Percentiles rank a stretch among this genome's conserved stretches.
Evolutionary conservation across 1,140 invertebrate genomes (phyloP).

Genomic region (Eumeta japonica): DNA sequence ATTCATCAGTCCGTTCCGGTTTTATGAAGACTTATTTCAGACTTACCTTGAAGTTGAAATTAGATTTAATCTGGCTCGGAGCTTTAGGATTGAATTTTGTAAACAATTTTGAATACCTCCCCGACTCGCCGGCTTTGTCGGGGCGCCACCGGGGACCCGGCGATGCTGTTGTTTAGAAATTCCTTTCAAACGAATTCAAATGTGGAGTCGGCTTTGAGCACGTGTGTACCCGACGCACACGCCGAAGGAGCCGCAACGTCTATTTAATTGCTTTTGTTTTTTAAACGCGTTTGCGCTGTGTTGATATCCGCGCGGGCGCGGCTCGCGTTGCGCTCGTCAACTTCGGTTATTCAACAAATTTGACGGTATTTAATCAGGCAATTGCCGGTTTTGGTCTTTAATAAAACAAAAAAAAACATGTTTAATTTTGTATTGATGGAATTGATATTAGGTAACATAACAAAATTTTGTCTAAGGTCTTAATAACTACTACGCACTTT

Average conservation of each 20-base stretch:
- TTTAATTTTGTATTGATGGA: too few relatives aligned
- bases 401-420: too few relatives aligned
- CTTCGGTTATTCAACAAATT: too few relatives aligned
- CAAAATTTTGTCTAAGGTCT: too few relatives aligned
- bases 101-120: conserved; percentile 57
- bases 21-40: conserved; percentile 58
- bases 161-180: conserved; percentile 46
- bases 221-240: conserved; percentile 24
- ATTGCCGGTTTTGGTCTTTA: too few relatives aligned
- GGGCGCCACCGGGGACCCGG: conserved; percentile 51
- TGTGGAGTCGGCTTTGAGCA: conserved; percentile 39
- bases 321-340: too few relatives aligned
- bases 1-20: conserved; percentile 33
- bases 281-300: too few relatives aligned
- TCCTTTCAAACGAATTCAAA: conserved; percentile 49
- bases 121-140: conserved; percentile 53
- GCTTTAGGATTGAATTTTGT: conserved; percentile 58
- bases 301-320: too few relatives aligned
- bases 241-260: conserved; percentile 22
- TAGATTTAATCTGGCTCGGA: conserved; percentile 57
- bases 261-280: conserved; percentile 37
- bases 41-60: conserved; percentile 58
- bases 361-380: too few relatives aligned
- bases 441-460: too few relatives aligned
- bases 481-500: too few relatives aligned